Evolutionary conservation across 2,888 invertebrate species (phyloP), one percentile per base, ranked within the genome.

Genomic region (Lasius fuliginosus): DNA sequence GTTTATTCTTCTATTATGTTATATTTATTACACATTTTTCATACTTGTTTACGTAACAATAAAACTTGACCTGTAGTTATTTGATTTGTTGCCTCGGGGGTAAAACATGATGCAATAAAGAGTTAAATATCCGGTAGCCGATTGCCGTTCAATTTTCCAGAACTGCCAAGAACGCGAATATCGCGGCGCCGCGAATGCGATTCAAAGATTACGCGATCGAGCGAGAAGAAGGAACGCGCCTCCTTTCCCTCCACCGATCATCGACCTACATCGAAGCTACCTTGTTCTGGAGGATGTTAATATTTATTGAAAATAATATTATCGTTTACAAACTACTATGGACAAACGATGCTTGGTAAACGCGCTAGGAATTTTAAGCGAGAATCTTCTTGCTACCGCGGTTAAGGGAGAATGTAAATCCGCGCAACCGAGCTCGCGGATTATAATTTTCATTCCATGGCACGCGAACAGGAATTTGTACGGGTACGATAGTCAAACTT

Each of bases 361-460:
- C 89, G 86, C 87, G 90, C 85, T 60, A 53, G 87, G 90, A 90
- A 90, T 90, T 90, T 90, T 86, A 90, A 90, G 86, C 89, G 86
- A 89, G 90, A 90, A 90, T 89, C 90, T 87, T 83, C 90, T 90
- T 87, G 83, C 90, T 71, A 82, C 87, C 76, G 88, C 85, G 90
- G 90, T 87, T 87, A 85, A 85, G 69, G 49, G 73, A 73, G 81
- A 89, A 86, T 67, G 79, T 86, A 85, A 83, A 84, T 82, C 82
- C 82, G 23, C 18, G 81, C 60, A 81, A 30, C 40, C 75, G 56
- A 53, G 75, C 49, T 56, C n/a, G 42, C 62, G 86, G 68, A 81
- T 83, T 53, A 46, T 83, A 71, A 88, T 68, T 79, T 82, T 82
- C 77, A 30, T 76, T 81, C 60, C 71, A 71, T 27, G 64, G 27